Evolutionary conservation across 53 echinoderm and acorn worm species (phyloP).

Genomic region (Stichopus horrens): DNA sequence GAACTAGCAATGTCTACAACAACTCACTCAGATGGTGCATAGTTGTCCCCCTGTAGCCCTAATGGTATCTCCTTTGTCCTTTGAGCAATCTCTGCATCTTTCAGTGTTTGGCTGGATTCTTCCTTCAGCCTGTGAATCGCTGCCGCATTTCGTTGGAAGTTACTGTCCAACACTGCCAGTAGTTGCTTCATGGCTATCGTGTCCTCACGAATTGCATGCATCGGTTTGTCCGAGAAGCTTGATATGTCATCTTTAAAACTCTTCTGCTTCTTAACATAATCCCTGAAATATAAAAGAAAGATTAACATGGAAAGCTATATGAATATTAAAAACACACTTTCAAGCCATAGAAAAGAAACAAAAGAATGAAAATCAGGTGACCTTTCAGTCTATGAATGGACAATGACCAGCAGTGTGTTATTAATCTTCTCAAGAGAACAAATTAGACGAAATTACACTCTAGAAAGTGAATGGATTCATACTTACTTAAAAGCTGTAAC

Average conservation of each 20-base stretch:
- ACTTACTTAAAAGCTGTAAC: conserved; percentile 95
- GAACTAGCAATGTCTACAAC: neutral
- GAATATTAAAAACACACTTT: no score
- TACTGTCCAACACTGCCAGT: conserved; percentile 76
- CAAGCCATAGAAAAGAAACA: no score
- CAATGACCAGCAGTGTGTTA: neutral
- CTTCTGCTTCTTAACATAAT: conserved; percentile 92
- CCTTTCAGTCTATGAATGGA: no score
- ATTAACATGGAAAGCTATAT: no score
- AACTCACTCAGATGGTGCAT: conserved; percentile 79
- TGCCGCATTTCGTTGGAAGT: conserved; percentile 82
- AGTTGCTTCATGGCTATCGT: conserved; percentile 83
- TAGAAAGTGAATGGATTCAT: neutral
- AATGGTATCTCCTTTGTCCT: conserved; percentile 93
- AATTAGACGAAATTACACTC: neutral
- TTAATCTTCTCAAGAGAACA: neutral
- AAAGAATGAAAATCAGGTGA: no score
- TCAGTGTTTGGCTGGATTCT: conserved; percentile 85
- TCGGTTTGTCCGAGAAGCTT: conserved; percentile 90
- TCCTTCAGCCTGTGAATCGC: conserved; percentile 89
- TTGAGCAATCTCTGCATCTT: conserved; percentile 94
- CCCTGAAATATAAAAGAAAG: conserved; percentile 40
- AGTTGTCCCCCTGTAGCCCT: conserved; percentile 88
- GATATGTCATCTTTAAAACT: conserved; percentile 81
- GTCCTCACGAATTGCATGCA: conserved; percentile 80